Evolutionary conservation across 2,113 vertebrate species (phyloP), one percentile per base, ranked within the genome.

Genomic region (Sylvietta virens): DNA sequence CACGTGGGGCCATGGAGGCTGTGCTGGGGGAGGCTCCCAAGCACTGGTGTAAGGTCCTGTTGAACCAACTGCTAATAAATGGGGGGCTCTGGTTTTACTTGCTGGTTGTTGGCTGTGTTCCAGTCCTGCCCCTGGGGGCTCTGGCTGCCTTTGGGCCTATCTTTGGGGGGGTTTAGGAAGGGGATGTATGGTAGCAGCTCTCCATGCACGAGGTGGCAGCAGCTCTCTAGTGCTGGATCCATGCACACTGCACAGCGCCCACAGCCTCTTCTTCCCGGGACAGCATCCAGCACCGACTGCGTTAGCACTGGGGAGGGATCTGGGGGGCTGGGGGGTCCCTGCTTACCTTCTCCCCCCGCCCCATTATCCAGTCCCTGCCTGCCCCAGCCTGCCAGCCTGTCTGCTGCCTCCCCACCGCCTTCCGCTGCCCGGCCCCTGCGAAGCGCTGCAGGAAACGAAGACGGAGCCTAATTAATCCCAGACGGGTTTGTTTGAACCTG

Each of bases 61-160:
- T 26, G 92, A 98, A 95, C 93, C 95, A 95, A 98, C 97, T 96
- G 97, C 96, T 98, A 98, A 98, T 98, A 98, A 98, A 98, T 66
- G 8, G 56, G 94, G 95, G 91, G 82, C 87, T 97, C 97, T 98
- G 95, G 97, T 98, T 98, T 97, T 98, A 98, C 21, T 18, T n/a
- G 22, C 47, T 83, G 76, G 44, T 78, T 47, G 19, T 64, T 65
- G 78, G 45, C 66, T 88, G 35, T 95, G 72, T 96, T 45, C 28
- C 35, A 11, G 7, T 12, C 28, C 10, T 65, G 6, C 3, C 17
- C 13, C 15, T 3, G 1, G 13, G 28, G 13, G 6, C 56, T 15
- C 44, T 37, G 2, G 54, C 26, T 45, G 42, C 30, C 27, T 80
- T 37, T 19, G 11, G 61, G 58, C 28, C 26, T n/a, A 1, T 67